These are phyloP conservation scores for Oxygymnocypris stewartii DNA, from an alignment of 2,113 vertebrate genomes.

Conservation along the genomic window DNA sequence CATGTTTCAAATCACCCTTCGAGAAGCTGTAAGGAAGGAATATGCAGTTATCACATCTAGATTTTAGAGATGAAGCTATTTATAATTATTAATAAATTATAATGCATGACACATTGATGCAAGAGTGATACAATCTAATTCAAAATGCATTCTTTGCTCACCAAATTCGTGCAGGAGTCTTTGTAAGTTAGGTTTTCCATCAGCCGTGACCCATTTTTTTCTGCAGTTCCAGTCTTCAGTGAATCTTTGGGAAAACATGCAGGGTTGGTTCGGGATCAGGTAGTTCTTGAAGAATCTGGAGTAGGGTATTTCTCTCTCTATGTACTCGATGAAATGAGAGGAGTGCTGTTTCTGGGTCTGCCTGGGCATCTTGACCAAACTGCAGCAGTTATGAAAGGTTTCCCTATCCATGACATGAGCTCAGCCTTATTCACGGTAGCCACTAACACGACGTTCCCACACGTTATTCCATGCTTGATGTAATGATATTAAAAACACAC, in stretches of 20 bases:
- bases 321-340: constrained; percentile 79
- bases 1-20: not conserved
- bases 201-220: constrained; percentile 83
- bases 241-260: constrained; percentile 87
- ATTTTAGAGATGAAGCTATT: not conserved
- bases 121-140: not conserved
- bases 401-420: constrained; percentile 82
- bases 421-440: not conserved
- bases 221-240: constrained; percentile 86
- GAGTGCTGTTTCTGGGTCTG: constrained; percentile 65
- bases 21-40: not conserved
- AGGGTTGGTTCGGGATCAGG: constrained; percentile 87
- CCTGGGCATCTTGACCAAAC: constrained; percentile 71
- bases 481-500: not conserved
- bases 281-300: constrained; percentile 85
- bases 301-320: constrained; percentile 82
- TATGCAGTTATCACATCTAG: not conserved
- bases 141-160: constrained; percentile 60
- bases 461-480: not conserved
- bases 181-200: constrained; percentile 86
- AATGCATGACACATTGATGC: not conserved
- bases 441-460: too few species aligned
- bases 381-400: constrained; percentile 79
- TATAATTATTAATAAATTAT: not conserved
- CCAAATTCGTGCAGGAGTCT: constrained; percentile 84